phyloP scores from a whole-genome alignment of 1,140 invertebrate genomes.

The Diploscapter pachys region DNA sequence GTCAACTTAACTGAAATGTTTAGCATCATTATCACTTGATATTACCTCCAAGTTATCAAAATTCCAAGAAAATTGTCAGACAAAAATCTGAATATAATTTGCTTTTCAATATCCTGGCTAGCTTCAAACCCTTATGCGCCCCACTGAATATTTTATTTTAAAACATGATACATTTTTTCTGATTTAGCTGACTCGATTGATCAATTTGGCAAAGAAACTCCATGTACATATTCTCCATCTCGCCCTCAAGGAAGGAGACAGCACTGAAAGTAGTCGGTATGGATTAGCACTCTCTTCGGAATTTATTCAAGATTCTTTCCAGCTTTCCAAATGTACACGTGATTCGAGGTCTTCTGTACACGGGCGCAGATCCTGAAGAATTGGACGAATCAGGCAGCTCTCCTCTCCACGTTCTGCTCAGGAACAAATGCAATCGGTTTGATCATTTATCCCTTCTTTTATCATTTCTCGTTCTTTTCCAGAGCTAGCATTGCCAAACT shows the following conservation, averaged over 20 bases:
- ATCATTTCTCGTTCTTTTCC: neutral
- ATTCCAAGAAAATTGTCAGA: too few relatives aligned
- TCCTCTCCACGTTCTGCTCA: conserved; percentile 44
- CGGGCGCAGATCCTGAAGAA: neutral
- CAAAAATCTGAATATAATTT: neutral
- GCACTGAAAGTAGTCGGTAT: neutral
- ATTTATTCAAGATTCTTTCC: neutral
- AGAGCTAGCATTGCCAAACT: conserved; percentile 34
- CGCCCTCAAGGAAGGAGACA: conserved; percentile 20
- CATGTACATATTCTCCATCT: conserved; percentile 14
- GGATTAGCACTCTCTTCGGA: too few relatives aligned
- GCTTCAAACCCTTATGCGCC: neutral
- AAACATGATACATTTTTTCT: too few relatives aligned
- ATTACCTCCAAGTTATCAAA: too few relatives aligned
- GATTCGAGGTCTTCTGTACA: conserved; percentile 5
- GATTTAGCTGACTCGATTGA: neutral
- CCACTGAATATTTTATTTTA: too few relatives aligned
- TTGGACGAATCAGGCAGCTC: conserved; percentile 32
- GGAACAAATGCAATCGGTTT: conserved; percentile 7
- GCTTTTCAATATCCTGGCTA: neutral
- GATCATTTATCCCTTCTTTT: too few relatives aligned
- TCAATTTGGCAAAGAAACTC: conserved; percentile 12
- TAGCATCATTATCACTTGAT: too few relatives aligned
- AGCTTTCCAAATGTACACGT: conserved; percentile 33
- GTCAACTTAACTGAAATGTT: too few relatives aligned